Percentiles rank a stretch among this genome's conserved stretches.
phyloP scores from a whole-genome alignment of 2,113 vertebrate genomes.

The Salminus brasiliensis region DNA sequence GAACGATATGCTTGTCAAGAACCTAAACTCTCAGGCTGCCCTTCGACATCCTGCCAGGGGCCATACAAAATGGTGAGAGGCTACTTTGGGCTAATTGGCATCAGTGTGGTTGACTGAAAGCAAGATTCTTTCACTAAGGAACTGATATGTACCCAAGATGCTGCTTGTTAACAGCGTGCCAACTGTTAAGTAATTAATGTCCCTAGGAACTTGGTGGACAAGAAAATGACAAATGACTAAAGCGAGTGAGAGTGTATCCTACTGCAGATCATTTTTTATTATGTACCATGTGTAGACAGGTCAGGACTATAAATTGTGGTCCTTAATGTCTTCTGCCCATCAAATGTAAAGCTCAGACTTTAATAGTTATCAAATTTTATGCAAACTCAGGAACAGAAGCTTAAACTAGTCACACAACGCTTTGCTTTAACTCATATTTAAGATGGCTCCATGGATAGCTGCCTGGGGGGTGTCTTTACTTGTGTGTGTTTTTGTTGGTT shows the following conservation, averaged over 20 bases:
- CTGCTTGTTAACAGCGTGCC: constrained; percentile 37
- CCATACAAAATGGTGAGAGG: constrained; percentile 23
- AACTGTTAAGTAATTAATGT: constrained; percentile 7
- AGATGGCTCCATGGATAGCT: too few species aligned
- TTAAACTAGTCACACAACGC: too few species aligned
- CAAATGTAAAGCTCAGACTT: neutral
- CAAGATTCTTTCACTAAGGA: constrained; percentile 6
- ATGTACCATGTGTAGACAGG: neutral
- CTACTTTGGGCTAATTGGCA: constrained; percentile 38
- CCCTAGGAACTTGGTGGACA: neutral
- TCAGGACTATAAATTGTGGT: neutral
- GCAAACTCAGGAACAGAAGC: too few species aligned
- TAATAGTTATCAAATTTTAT: neutral
- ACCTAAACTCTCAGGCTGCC: constrained; percentile 25
- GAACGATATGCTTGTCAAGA: constrained; percentile 14
- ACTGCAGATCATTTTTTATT: neutral
- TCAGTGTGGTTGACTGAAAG: constrained; percentile 32
- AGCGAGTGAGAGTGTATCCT: neutral
- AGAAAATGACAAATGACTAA: neutral
- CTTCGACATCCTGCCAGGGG: constrained; percentile 33
- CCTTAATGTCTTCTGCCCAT: neutral
- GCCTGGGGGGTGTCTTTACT: too few species aligned
- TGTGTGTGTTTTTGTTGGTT: too few species aligned
- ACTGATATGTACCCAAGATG: constrained; percentile 9
- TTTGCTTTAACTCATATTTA: too few species aligned